Evolutionary conservation across 2,113 vertebrate genomes (phyloP).

Genomic region (Tetraodon nigroviridis): DNA sequence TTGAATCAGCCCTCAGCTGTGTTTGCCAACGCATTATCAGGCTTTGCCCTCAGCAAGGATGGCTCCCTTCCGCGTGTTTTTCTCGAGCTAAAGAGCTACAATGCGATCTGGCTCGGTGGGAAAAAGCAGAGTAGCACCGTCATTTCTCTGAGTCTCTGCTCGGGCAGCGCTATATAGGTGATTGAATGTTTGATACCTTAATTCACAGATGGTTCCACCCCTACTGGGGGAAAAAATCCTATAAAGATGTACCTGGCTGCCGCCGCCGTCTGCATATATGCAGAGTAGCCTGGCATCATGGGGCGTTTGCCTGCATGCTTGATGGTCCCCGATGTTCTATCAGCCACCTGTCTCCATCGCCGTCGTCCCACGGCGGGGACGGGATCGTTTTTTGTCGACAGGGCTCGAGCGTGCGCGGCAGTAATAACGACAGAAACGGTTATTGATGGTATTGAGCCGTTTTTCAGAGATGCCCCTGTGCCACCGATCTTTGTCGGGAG

Average conservation of each 20-base stretch:
- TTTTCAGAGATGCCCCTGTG: no score
- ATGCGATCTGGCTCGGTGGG: constrained; percentile 20
- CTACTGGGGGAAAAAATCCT: background rate
- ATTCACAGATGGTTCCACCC: constrained; percentile 31
- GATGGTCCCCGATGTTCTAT: no score
- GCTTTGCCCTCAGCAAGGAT: constrained; percentile 72
- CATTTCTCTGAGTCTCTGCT: constrained; percentile 41
- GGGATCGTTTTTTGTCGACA: no score
- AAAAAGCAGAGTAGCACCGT: background rate
- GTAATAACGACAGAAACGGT: no score
- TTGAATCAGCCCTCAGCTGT: constrained; percentile 61
- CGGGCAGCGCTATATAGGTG: constrained; percentile 61
- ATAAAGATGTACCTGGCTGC: background rate
- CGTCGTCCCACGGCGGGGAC: no score
- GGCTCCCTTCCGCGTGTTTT: constrained; percentile 70
- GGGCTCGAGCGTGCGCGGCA: no score
- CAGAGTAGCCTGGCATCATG: no score
- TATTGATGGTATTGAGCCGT: no score
- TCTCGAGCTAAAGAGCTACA: constrained; percentile 59
- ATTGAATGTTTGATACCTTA: constrained; percentile 58
- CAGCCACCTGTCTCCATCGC: no score
- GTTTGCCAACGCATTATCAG: constrained; percentile 72
- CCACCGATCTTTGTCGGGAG: no score
- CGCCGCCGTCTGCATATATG: no score
- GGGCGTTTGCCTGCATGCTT: no score